Evolutionary conservation across 1,140 invertebrate genomes (phyloP).

Genomic region (Cydia amplana): DNA sequence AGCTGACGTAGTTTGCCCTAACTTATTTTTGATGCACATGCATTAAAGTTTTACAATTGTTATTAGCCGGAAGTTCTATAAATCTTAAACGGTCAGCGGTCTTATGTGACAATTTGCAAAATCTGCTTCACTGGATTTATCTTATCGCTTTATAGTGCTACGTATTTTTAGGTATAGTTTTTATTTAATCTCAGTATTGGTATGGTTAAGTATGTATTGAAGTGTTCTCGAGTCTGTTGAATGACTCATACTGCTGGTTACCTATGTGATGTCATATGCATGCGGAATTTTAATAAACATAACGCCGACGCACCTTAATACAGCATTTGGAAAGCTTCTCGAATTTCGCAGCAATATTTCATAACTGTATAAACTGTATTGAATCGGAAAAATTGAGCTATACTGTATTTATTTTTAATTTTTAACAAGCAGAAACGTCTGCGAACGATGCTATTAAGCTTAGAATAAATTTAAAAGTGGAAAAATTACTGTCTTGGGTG

Average conservation of each 20-base stretch:
- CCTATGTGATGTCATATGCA: conserved; percentile 72
- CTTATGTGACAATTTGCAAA: conserved; percentile 18
- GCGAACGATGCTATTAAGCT: too few relatives aligned
- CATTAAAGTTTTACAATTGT: conserved; percentile 34
- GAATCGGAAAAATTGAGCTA: background rate
- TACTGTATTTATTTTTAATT: too few relatives aligned
- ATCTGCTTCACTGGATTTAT: conserved; percentile 15
- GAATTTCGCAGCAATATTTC: background rate
- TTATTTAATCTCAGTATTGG: conserved; percentile 21
- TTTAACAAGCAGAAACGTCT: too few relatives aligned
- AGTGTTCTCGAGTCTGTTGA: conserved; percentile 45
- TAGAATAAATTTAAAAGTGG: too few relatives aligned
- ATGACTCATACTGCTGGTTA: conserved; percentile 67
- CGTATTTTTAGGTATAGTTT: conserved; percentile 11
- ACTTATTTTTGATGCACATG: conserved; percentile 42
- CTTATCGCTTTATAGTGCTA: conserved; percentile 38
- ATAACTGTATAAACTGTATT: conserved; percentile 5
- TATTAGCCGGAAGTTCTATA: background rate
- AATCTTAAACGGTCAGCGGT: background rate
- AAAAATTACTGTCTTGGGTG: too few relatives aligned
- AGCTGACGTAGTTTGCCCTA: conserved; percentile 55
- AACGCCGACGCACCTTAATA: conserved; percentile 40
- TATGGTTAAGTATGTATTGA: conserved; percentile 9
- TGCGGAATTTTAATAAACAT: conserved; percentile 64
- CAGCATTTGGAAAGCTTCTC: conserved; percentile 24